Evolutionary conservation across 2,113 vertebrate genomes (phyloP).

Genomic region (Labeo rohita): DNA sequence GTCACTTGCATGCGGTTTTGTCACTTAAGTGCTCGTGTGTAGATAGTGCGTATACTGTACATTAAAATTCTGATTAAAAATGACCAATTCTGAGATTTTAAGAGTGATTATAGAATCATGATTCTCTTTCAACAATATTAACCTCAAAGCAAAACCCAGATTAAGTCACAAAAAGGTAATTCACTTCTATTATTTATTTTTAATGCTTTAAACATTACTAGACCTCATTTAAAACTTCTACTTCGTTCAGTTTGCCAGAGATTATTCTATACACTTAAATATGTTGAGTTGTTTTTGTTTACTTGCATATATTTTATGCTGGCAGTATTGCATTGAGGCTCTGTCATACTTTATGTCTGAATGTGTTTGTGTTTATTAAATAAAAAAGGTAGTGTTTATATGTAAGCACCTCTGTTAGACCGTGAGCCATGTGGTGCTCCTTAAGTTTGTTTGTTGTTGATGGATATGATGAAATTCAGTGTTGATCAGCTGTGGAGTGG

Average conservation of each 20-base stretch:
- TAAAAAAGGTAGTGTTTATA: background rate
- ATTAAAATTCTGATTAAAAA: background rate
- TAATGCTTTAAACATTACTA: background rate
- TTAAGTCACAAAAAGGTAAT: background rate
- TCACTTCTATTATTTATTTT: background rate
- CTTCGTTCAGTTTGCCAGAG: background rate
- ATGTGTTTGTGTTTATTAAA: background rate
- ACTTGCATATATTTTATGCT: too few species aligned
- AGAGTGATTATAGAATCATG: background rate
- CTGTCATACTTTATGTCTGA: background rate
- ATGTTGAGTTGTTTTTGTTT: background rate
- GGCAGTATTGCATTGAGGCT: background rate
- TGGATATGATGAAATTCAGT: conserved; percentile 1
- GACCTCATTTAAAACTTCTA: background rate
- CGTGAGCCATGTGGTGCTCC: background rate
- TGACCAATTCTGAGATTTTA: background rate
- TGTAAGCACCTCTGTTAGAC: background rate
- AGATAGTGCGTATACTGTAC: background rate
- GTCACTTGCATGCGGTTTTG: background rate
- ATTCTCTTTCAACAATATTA: background rate
- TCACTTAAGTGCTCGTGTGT: background rate
- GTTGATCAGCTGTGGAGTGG: background rate
- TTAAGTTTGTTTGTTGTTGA: background rate
- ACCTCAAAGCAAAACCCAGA: background rate
- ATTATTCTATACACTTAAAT: background rate